Evolutionary conservation across 2,888 invertebrate species (phyloP).

Genomic region (Neocrepidodera transversa): DNA sequence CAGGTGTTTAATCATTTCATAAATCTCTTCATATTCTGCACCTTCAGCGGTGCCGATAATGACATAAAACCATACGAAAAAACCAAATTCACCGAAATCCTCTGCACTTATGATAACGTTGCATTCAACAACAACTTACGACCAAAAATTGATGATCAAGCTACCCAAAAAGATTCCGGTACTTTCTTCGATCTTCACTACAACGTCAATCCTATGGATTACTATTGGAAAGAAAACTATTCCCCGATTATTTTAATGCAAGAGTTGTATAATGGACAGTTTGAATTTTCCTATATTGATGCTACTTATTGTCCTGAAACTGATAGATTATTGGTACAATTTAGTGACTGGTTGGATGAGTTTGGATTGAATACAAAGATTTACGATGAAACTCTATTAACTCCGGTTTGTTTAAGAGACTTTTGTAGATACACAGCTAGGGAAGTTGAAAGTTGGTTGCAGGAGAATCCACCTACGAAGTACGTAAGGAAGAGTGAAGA

Average conservation of each 20-base stretch:
- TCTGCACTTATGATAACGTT: slow-evolving; percentile 28
- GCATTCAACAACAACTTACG: slow-evolving; percentile 21
- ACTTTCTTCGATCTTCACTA: background rate
- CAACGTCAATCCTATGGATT: slow-evolving; percentile 32
- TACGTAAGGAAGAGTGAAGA: slow-evolving; percentile 33
- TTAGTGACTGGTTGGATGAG: slow-evolving; percentile 45
- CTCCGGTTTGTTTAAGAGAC: slow-evolving; percentile 49
- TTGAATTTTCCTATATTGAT: slow-evolving; percentile 41
- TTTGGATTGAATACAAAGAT: slow-evolving; percentile 46
- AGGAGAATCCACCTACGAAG: slow-evolving; percentile 21
- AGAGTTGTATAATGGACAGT: slow-evolving; percentile 41
- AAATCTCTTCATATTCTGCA: slow-evolving; percentile 40
- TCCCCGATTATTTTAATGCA: slow-evolving; percentile 43
- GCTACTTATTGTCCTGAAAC: slow-evolving; percentile 44
- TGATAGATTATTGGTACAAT: slow-evolving; percentile 43
- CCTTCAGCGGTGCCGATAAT: slow-evolving; percentile 14
- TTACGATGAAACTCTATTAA: slow-evolving; percentile 42
- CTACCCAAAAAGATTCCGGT: background rate
- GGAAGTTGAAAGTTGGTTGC: slow-evolving; percentile 11
- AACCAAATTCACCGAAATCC: slow-evolving; percentile 30
- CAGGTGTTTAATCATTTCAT: slow-evolving; percentile 25
- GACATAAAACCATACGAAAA: background rate
- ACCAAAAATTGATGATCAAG: background rate
- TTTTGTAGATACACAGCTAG: slow-evolving; percentile 45
- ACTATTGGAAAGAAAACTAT: slow-evolving; percentile 46